Evolutionary conservation across 2,888 invertebrate species (phyloP), one percentile per base, ranked within the genome.

Genomic region (Oscheius myriophilus): DNA sequence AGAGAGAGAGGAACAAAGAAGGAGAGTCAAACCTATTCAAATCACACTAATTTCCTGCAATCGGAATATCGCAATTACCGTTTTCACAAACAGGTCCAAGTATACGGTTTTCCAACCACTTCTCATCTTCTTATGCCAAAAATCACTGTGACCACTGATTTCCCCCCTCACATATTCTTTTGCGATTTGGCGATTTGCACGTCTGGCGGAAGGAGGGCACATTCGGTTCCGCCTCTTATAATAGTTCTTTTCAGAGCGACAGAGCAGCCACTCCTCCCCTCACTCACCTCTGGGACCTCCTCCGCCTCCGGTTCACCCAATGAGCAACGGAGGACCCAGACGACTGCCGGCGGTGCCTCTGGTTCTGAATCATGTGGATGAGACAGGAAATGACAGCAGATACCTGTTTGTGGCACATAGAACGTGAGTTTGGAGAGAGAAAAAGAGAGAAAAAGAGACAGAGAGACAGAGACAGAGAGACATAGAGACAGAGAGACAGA

Each of bases 301-400:
- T 25, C 33, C 33, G 33, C 61, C 61, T 39, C n/a, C 61, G 3
- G 4, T 39, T 25, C 33, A 25, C 9, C 61, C 46, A 26, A 61
- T 61, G 16, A 49, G 49, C 49, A 61, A 61, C 18, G 61, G 61
- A 25, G 61, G 61, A 12, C 61, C 61, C 1, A 14, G 61, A 23
- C 46, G 61, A 25, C 61, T 61, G 7, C 61, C 61, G 12, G 61
- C 61, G n/a, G 49, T 61, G 21, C 61, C 61, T 18, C 39, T 61
- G 14, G 14, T 61, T 39, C 16, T 61, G 21, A 61, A 61, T 25
- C 61, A 61, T 25, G 61, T 61, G 0, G 61, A 61, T 49, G 61
- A 61, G 61, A 58, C 43, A 4, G 61, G 46, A 23, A 49, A 45
- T 39, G 61, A 49, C 9, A 49, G 49, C 12, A 46, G 61, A 16